These are phyloP conservation scores for Calosoma granatense DNA, from an alignment of 1,140 invertebrate species.

Conservation along the genomic window DNA sequence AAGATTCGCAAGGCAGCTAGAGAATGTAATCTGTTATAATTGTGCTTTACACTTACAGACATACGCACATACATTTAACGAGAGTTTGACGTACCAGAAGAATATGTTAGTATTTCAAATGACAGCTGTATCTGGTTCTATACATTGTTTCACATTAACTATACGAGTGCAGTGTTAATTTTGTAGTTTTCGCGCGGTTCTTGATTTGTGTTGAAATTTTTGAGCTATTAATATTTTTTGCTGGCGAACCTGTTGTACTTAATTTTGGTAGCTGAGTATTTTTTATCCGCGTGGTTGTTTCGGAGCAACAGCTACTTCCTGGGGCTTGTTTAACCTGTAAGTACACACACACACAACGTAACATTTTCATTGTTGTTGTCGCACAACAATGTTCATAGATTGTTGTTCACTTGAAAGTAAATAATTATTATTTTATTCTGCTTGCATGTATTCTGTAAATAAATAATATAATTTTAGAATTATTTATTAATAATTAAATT, in stretches of 20 bases:
- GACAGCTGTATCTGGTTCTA: background rate
- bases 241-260: constrained; percentile 2
- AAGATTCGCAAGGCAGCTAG: too few species aligned
- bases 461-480: too few species aligned
- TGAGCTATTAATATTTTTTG: constrained; percentile 8
- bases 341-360: too few species aligned
- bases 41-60: background rate
- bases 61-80: too few species aligned
- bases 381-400: too few species aligned
- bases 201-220: background rate
- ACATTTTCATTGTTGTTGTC: too few species aligned
- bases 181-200: background rate
- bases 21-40: background rate
- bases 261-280: background rate
- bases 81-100: background rate
- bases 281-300: background rate
- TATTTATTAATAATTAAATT: too few species aligned
- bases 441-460: too few species aligned
- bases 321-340: too few species aligned
- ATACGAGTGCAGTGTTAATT: background rate
- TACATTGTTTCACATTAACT: background rate
- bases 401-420: too few species aligned
- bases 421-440: too few species aligned
- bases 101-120: constrained; percentile 3
- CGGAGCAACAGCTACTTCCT: too few species aligned